A percentile compares a stretch with the other conserved stretches of the same genome.
Conservation (phyloP, 2,888 invertebrate genomes). For the Ethmia dodecea region DNA sequence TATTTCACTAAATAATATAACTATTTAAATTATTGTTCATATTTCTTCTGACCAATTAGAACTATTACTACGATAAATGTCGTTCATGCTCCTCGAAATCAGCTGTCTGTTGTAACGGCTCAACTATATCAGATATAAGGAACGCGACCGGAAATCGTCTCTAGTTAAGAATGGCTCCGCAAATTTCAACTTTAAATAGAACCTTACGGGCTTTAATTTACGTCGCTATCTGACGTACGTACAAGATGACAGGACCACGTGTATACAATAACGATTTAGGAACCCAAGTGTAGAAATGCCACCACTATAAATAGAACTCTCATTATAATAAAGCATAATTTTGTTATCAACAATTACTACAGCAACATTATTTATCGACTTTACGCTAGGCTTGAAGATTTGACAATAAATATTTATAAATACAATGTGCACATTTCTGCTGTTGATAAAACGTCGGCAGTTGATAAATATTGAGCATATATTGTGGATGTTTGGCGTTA, state of each 20-base stretch:
- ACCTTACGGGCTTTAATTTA: too few relatives aligned
- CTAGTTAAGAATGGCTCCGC: too few relatives aligned
- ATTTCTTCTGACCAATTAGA: too few relatives aligned
- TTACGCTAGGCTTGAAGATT: slow-evolving; percentile 57
- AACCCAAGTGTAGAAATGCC: slow-evolving; percentile 50
- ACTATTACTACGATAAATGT: too few relatives aligned
- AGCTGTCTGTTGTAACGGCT: too few relatives aligned
- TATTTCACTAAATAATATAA: too few relatives aligned
- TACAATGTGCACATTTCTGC: slow-evolving; percentile 65
- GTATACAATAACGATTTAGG: slow-evolving; percentile 34
- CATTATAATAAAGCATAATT: slow-evolving; percentile 65
- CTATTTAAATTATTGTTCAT: too few relatives aligned
- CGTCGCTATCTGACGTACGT: too few relatives aligned
- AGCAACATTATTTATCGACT: slow-evolving; percentile 61
- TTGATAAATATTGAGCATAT: slow-evolving; percentile 52
- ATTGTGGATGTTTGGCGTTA: slow-evolving; percentile 51
- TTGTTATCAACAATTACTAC: slow-evolving; percentile 66
- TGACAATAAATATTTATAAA: slow-evolving; percentile 45
- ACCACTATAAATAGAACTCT: slow-evolving; percentile 64
- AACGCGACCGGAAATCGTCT: too few relatives aligned
- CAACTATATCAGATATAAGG: too few relatives aligned
- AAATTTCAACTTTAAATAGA: too few relatives aligned
- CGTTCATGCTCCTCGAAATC: too few relatives aligned
- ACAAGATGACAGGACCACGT: slow-evolving; percentile 14
- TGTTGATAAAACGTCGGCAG: slow-evolving; percentile 26